Evolutionary conservation across 2,797 vertebrate species (phyloP).

Genomic region (Channallabes apus): DNA sequence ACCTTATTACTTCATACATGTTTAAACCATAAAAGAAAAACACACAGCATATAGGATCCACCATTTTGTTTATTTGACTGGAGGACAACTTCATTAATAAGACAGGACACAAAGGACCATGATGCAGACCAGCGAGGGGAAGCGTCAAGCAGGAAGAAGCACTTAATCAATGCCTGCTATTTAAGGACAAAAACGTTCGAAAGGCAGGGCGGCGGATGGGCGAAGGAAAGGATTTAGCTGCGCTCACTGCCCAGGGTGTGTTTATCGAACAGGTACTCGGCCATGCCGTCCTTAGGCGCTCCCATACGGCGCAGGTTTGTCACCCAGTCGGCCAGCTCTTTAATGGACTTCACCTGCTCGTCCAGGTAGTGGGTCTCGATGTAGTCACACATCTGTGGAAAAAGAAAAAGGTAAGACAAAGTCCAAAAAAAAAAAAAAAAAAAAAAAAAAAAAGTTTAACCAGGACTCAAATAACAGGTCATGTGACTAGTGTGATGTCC

Average conservation of each 20-base stretch:
- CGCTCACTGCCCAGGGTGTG: constrained; percentile 84
- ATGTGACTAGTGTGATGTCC: background rate
- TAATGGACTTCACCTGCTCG: constrained; percentile 95
- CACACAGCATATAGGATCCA: background rate
- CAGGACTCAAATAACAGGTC: too few relatives aligned
- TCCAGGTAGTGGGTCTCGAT: constrained; percentile 94
- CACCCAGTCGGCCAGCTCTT: constrained; percentile 87
- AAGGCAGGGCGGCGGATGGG: background rate
- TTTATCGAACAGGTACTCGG: constrained; percentile 96
- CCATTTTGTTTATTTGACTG: background rate
- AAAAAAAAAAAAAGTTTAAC: background rate
- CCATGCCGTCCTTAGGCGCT: constrained; percentile 86
- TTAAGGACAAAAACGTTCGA: background rate
- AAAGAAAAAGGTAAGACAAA: background rate
- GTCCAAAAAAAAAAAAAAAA: too few relatives aligned
- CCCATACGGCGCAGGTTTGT: constrained; percentile 93
- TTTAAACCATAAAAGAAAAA: background rate
- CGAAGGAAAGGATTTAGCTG: constrained; percentile 64
- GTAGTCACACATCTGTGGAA: constrained; percentile 86
- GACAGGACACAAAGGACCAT: background rate
- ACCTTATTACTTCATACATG: too few relatives aligned
- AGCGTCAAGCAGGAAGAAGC: background rate
- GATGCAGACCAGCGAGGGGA: background rate
- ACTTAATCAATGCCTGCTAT: background rate
- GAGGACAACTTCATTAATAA: background rate